Evolutionary conservation across 30 jellyfish, hydroid and myxozoan species (phyloP).

Genomic region (Nemopilema nomurai): DNA sequence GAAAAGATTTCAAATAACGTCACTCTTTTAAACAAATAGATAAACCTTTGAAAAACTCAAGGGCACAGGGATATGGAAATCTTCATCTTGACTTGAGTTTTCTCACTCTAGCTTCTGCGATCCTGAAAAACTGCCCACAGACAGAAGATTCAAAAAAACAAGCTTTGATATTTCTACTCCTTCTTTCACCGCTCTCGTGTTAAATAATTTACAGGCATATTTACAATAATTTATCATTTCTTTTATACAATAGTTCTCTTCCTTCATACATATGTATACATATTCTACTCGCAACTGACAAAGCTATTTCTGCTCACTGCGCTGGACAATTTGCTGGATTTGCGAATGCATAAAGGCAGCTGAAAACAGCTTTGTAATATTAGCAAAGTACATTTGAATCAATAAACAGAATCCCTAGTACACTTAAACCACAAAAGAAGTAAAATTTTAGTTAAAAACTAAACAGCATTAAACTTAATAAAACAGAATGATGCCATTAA

Average conservation of each 20-base stretch:
- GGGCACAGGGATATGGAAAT: not conserved
- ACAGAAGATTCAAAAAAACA: not conserved
- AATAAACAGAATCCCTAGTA: not conserved
- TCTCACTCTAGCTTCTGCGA: not conserved
- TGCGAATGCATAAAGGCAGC: not conserved
- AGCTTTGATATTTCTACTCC: not conserved
- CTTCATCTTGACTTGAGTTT: not conserved
- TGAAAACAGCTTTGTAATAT: not conserved
- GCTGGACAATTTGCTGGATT: not conserved
- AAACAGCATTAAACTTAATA: too few species aligned
- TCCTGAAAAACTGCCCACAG: not conserved
- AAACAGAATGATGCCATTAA: too few species aligned
- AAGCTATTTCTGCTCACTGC: not conserved
- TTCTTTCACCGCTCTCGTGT: not conserved
- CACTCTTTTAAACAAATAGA: too few species aligned
- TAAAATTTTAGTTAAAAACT: too few species aligned
- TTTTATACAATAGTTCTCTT: not conserved
- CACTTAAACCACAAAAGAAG: too few species aligned
- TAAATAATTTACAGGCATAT: conserved; percentile 9
- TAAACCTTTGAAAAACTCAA: not conserved
- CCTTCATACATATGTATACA: too few species aligned
- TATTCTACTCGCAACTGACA: not conserved
- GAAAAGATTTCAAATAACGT: too few species aligned
- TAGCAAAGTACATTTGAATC: not conserved
- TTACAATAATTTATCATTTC: not conserved